A percentile compares a stretch with the other conserved stretches of the same genome.
Conservation (phyloP, 2,888 invertebrate genomes). For the Thysanoteuthis rhombus region DNA sequence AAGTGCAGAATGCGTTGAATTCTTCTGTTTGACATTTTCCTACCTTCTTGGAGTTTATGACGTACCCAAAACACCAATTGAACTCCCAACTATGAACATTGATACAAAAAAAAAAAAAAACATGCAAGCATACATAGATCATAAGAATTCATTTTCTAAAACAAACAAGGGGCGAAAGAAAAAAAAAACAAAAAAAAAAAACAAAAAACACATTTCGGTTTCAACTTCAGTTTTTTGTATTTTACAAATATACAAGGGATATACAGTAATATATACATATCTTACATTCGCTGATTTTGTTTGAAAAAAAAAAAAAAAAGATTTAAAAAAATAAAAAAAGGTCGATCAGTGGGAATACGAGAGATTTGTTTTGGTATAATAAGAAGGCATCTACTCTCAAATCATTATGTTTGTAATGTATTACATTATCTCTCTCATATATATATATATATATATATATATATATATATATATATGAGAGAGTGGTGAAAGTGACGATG, state of each 20-base stretch:
- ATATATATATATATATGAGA: too few species aligned
- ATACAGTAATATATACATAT: conserved; percentile 12
- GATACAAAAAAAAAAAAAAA: background rate
- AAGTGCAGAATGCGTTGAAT: too few species aligned
- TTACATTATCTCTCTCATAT: background rate
- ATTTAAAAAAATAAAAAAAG: too few species aligned
- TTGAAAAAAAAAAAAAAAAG: background rate
- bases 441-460: too few species aligned
- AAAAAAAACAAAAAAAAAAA: background rate
- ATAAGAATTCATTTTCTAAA: background rate
- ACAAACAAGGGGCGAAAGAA: background rate
- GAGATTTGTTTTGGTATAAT: background rate
- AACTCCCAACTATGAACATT: too few species aligned
- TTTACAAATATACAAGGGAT: conserved; percentile 12
- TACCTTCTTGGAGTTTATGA: background rate
- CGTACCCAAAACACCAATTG: background rate
- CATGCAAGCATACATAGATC: background rate
- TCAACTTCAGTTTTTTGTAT: background rate
- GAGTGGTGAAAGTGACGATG: too few species aligned
- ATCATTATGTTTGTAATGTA: background rate
- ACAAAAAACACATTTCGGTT: background rate
- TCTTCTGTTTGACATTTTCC: background rate
- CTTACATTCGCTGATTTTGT: background rate
- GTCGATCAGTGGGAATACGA: background rate
- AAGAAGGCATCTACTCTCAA: background rate